Evolutionary conservation across 2,888 invertebrate species (phyloP), one percentile per base, ranked within the genome.

Genomic region (Rambutsinella grinnellia): DNA sequence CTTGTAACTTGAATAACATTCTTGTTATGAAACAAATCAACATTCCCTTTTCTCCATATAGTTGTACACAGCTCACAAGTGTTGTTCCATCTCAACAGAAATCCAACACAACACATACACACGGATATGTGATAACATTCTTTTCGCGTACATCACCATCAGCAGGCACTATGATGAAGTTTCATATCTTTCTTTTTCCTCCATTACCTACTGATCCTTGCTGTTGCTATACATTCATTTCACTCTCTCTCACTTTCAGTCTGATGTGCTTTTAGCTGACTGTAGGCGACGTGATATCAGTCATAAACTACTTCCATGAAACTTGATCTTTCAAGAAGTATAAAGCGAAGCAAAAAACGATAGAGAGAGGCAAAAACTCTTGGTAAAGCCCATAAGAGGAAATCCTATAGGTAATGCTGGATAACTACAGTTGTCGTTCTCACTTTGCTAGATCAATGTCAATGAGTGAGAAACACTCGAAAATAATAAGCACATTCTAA

Each of bases 301-400:
- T 17, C 21, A 58, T 44, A 65, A 36, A 63, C 65, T 27, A 47
- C 62, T 71, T 72, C 72, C 72, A 72, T 65, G 72, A 72, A 72
- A 72, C 72, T 66, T 60, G 72, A 72, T 65, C 56, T 69, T 60
- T 66, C 54, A 61, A 53, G 56, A 56, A 46, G 61, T 53, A n/a
- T n/a, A n/a, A 23, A 54, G 54, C 5, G 36, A 36, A 36, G 36
- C 36, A 36, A 36, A 36, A 36, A n/a, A 36, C 6, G 36, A 36
- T 5, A 54, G 54, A 21, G 23, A 63, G 23, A 46, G 56, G 46
- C 54, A 62, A 62, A 60, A 74, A 47, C 47, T 67, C 61, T 75
- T 75, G 46, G 67, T 62, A 62, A 62, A 60, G 51, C 57, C 60
- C 66, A 47, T 74, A 65, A 72, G 65, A 75, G 67, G 75, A 75